Evolutionary conservation across 2,888 invertebrate species (phyloP), one percentile per base, ranked within the genome.

Genomic region (Sphaeridia pumilis): DNA sequence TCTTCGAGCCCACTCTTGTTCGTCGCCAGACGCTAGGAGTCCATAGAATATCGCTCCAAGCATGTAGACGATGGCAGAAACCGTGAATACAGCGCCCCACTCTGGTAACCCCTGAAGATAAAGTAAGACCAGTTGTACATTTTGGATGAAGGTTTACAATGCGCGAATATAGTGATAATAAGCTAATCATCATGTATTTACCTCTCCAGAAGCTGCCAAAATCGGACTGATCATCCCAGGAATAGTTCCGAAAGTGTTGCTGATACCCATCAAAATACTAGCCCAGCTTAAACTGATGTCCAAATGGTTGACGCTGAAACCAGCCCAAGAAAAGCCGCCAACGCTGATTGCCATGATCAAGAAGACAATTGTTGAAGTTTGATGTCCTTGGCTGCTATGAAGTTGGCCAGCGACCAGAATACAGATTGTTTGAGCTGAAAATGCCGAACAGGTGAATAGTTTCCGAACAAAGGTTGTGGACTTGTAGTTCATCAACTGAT

Each of bases 261-360:
- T 85, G 10, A 92, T 74, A 0, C 92, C 93, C 89, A 93, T 89
- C 50, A 93, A 71, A 0, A 93, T 81, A 68, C 90, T 85, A 10
- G 92, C 90, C 73, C 87, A 88, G 57, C 86, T 86, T 0, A 92
- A 90, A 0, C 92, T 92, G 49, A 93, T 81, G 69, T 93, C 93
- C 69, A 93, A 72, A 69, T 90, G 88, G 63, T 77, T 78, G n/a
- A 77, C 76, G 55, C 74, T 74, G 65, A 66, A 89, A 38, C 90
- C 92, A 4, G 88, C 83, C 89, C 90, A 92, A 1, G 90, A 87
- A 69, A 92, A 88, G 0, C 90, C 87, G 1, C 93, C 92, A 1
- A 90, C 73, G 0, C 92, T 92, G 0, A 92, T 88, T 1, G 90
- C 89, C 45, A 89, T 76, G 0, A 88, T 86, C 28, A 93, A 78